These are phyloP conservation scores for Apocrypta bakeri DNA, from an alignment of 1,140 invertebrate species.

Conservation along the genomic window DNA sequence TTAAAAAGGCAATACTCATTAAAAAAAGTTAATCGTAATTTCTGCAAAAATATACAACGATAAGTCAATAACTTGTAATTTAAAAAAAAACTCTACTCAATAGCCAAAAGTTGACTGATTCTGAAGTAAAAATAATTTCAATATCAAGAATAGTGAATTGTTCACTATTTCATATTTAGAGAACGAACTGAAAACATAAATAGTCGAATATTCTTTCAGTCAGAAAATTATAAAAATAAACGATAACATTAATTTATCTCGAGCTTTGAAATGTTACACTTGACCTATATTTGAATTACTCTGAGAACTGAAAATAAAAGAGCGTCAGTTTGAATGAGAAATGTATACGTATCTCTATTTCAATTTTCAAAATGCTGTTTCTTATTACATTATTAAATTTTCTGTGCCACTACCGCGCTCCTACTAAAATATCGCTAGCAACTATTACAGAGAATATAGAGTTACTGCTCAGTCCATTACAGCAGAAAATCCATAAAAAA, in stretches of 20 bases:
- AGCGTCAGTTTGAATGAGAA: background rate
- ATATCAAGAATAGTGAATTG: too few relatives aligned
- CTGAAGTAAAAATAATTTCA: too few relatives aligned
- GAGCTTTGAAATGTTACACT: background rate
- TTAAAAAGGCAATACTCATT: too few relatives aligned
- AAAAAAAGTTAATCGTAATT: too few relatives aligned
- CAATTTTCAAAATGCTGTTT: background rate
- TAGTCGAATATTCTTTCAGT: too few relatives aligned
- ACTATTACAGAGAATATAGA: background rate
- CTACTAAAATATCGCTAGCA: background rate
- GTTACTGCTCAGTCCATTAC: background rate
- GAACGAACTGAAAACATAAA: too few relatives aligned
- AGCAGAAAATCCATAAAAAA: background rate
- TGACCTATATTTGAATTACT: background rate
- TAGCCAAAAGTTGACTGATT: too few relatives aligned
- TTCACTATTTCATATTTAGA: too few relatives aligned
- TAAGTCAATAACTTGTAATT: too few relatives aligned
- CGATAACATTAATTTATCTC: background rate
- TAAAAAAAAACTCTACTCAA: too few relatives aligned
- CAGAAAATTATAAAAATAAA: background rate
- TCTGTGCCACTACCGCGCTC: too few relatives aligned
- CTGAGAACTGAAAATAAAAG: background rate
- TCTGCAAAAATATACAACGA: too few relatives aligned
- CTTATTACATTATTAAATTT: background rate
- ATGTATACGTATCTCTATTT: background rate